Percentiles rank a stretch among this genome's conserved stretches.
phyloP scores from a whole-genome alignment of 2,113 vertebrate species.

The Neoarius graeffei region DNA sequence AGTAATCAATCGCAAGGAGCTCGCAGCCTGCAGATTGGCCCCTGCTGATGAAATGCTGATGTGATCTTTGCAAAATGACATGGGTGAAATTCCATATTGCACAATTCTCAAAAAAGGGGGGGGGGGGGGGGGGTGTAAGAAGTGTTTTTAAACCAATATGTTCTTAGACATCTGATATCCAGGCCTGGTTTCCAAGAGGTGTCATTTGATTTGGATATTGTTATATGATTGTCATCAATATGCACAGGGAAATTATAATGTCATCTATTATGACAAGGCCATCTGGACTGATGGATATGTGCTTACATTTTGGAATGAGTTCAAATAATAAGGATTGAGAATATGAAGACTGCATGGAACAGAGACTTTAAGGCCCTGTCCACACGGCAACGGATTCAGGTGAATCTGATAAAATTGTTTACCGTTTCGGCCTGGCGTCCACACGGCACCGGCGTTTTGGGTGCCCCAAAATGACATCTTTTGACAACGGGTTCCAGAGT shows the following conservation, averaged over 20 bases:
- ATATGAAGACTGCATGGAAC: neutral
- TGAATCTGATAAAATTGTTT: too few species aligned
- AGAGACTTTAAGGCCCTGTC: neutral
- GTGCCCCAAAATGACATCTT: too few species aligned
- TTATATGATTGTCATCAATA: neutral
- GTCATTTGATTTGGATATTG: too few species aligned
- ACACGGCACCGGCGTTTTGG: too few species aligned
- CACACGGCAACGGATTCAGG: too few species aligned
- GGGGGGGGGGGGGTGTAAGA: neutral
- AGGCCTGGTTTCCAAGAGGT: neutral
- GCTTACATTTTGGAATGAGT: neutral
- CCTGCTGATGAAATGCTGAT: conserved; percentile 46
- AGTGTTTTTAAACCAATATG: neutral
- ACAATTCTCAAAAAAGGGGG: neutral
- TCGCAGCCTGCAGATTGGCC: conserved; percentile 47
- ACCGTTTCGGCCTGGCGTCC: too few species aligned
- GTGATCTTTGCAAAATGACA: conserved; percentile 40
- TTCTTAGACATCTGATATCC: neutral
- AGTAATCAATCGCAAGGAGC: conserved; percentile 57
- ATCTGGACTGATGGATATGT: too few species aligned
- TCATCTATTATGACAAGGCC: neutral
- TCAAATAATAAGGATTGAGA: neutral
- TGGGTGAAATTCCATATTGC: conserved; percentile 43
- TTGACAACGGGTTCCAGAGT: too few species aligned
- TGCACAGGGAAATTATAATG: neutral